Base-by-base conservation (phyloP, 2,113 vertebrate species). In the Stegastes partitus region DNA sequence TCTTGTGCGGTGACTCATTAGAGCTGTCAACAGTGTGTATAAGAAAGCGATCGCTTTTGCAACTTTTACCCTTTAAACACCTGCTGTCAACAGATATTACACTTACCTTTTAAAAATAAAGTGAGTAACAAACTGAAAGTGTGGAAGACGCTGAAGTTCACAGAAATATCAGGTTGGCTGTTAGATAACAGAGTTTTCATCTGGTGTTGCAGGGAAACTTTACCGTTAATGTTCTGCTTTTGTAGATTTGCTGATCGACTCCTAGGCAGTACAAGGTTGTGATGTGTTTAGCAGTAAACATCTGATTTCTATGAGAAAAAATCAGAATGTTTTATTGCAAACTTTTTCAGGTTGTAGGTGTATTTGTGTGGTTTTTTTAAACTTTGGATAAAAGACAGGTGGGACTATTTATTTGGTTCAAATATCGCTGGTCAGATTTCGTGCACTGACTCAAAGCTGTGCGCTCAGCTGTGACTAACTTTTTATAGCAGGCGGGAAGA, bases 351-450 rank as follows among this genome's bases (percentile, higher is more conserved):
- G 8, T 26, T 1, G 5, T 61, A 0, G 12, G 11, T 14, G 26
- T 47, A 1, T 12, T 56, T 0, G 5, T 63, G 63, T n/a, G n/a
- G n/a, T 34, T 54, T 16, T 54, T 16, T 42, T 9, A 39, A 64
- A 25, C 1, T 19, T 0, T 44, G 22, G 22, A 11, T 51, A 25
- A 74, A 54, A 74, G 54, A 45, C 21, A 42, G 59, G 53, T 68
- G 51, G 14, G 1, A 12, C 21, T 84, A n/a, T 84, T 84, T 79
- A 72, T 77, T 55, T 21, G 64, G 47, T 74, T 34, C 31, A 25
- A 56, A 68, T 23, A n/a, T 39, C 28, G 39, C 51, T 22, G 11
- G 47, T 26, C 19, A 51, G 22, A 47, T 59, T 59, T 57, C 21
- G 18, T 57, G 0, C 64, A 49, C 57, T 76, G 53, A 74, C 71